These are phyloP conservation scores for Epinephelus cyanopodus DNA, from an alignment of 2,113 vertebrate genomes.

Conservation along the genomic window DNA sequence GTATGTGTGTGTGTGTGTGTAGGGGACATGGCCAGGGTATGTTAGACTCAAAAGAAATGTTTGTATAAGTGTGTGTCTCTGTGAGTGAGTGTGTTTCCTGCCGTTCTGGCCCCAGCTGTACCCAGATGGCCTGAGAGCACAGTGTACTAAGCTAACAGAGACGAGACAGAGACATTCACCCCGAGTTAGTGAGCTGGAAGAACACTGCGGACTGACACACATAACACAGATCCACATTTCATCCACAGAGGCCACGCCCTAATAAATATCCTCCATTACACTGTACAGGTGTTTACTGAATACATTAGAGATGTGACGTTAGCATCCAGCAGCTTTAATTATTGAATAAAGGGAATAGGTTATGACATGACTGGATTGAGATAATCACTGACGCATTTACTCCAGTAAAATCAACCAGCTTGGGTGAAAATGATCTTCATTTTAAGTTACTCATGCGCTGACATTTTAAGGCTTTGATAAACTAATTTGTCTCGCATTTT, in stretches of 20 bases:
- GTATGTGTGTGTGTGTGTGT: conserved; percentile 4
- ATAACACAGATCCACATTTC: conserved; percentile 29
- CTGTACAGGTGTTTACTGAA: conserved; percentile 31
- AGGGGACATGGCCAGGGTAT: conserved; percentile 22
- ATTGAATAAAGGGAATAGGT: conserved; percentile 17
- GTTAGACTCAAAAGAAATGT: conserved; percentile 35
- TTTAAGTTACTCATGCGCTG: conserved; percentile 1
- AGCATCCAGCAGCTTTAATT: conserved; percentile 7
- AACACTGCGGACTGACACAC: conserved; percentile 42
- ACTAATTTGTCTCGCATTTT: not conserved
- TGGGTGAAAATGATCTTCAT: not conserved
- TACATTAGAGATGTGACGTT: conserved; percentile 5
- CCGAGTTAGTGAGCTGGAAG: conserved; percentile 64
- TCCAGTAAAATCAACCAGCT: not conserved
- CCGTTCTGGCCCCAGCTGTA: conserved; percentile 71
- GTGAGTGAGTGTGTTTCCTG: conserved; percentile 66
- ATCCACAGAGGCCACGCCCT: not conserved
- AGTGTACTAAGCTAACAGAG: conserved; percentile 72
- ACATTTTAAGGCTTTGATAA: conserved; percentile 8
- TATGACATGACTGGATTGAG: conserved; percentile 24
- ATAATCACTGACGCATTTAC: conserved; percentile 17
- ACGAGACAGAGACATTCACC: conserved; percentile 63
- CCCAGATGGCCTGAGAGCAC: conserved; percentile 74
- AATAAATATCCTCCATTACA: not conserved
- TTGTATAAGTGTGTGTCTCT: conserved; percentile 61